These are phyloP conservation scores for Crotalus tigris DNA, from an alignment of 2,113 vertebrate species.

Conservation along the genomic window DNA sequence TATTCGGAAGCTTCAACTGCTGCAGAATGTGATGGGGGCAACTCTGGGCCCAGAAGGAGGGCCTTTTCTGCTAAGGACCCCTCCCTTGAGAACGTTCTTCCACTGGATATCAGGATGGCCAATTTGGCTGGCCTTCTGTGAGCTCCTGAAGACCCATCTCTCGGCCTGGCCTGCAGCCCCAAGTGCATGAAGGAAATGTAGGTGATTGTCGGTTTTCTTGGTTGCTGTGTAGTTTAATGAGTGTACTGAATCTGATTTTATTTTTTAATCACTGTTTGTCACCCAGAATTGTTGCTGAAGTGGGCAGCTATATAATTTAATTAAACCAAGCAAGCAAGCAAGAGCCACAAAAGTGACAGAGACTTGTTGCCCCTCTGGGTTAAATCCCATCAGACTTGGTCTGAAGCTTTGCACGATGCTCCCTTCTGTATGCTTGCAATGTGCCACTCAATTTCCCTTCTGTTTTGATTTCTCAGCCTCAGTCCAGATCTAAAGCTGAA, in stretches of 20 bases:
- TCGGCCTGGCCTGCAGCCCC: not conserved
- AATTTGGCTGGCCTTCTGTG: not conserved
- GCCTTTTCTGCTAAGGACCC: not conserved
- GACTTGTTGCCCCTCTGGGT: not conserved
- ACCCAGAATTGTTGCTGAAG: not conserved
- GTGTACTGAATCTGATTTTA: not conserved
- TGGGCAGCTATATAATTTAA: not conserved
- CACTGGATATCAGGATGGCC: not conserved
- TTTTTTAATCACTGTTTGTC: not conserved
- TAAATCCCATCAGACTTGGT: not conserved
- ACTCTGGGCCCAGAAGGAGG: not conserved
- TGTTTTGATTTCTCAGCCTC: not conserved
- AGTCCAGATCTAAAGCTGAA: not conserved
- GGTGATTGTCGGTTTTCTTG: not conserved
- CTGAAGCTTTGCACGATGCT: not conserved
- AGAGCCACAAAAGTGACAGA: not conserved
- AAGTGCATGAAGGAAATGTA: not conserved
- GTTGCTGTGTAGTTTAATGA: not conserved
- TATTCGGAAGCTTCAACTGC: not conserved
- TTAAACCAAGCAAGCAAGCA: not conserved
- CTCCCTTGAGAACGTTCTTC: not conserved
- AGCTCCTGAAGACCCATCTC: not conserved
- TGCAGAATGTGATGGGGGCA: not conserved
- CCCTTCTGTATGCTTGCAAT: not conserved
- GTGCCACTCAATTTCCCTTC: not conserved